Conservation (phyloP, 92 coral and sea anemone genomes). For the Paramuricea clavata region DNA sequence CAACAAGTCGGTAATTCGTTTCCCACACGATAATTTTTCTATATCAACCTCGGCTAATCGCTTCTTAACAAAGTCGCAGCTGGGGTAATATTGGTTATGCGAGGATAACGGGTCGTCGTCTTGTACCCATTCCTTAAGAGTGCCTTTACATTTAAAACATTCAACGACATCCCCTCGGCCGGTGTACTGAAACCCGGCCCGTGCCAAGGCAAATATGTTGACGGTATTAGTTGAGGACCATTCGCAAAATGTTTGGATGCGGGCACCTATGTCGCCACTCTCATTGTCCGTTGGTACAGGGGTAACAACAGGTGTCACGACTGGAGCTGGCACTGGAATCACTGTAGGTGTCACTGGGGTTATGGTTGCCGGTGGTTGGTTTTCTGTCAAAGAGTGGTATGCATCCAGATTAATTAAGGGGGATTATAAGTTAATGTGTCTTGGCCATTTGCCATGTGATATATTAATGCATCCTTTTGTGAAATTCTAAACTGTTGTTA, state of each 20-base stretch:
- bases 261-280: conserved; percentile 81
- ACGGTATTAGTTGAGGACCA: conserved; percentile 99
- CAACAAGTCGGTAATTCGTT: conserved; percentile 83
- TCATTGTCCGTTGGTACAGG: conserved; percentile 20
- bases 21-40: conserved; percentile 70
- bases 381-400: conserved; percentile 58
- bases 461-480: conserved; percentile 10
- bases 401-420: conserved; percentile 55
- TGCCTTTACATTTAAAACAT: conserved; percentile 94
- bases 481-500: no score
- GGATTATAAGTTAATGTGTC: neutral
- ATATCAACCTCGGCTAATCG: conserved; percentile 49
- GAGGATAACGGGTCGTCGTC: conserved; percentile 86
- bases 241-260: conserved; percentile 86
- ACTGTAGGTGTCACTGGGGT: conserved; percentile 65
- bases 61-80: conserved; percentile 82
- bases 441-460: conserved; percentile 5
- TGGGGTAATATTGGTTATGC: conserved; percentile 93
- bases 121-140: conserved; percentile 95
- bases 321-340: conserved; percentile 39
- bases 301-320: conserved; percentile 31
- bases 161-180: conserved; percentile 98
- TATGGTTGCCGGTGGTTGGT: conserved; percentile 63
- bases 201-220: conserved; percentile 94
- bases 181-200: conserved; percentile 95